Conservation (phyloP, 2,113 vertebrate genomes). For the Laterallus jamaicensis region DNA sequence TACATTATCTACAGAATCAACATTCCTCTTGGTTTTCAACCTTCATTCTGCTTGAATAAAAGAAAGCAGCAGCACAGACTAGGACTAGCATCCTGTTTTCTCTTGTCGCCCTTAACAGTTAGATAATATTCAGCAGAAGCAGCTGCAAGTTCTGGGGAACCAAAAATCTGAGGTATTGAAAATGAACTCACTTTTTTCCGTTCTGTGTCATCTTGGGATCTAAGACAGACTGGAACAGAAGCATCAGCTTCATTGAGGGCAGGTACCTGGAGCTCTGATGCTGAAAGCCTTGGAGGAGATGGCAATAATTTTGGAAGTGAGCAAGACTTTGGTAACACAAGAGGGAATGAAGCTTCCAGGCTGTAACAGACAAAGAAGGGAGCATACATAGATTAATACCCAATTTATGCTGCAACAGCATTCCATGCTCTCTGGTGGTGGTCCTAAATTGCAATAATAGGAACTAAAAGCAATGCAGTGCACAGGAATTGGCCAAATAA, state of each 20-base stretch:
- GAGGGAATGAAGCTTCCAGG: conserved; percentile 52
- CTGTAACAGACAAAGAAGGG: conserved; percentile 26
- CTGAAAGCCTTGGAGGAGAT: conserved; percentile 39
- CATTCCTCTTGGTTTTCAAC: background rate
- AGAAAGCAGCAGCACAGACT: background rate
- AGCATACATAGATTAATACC: background rate
- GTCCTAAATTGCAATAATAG: background rate
- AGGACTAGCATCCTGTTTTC: background rate
- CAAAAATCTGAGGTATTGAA: background rate
- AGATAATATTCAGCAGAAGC: background rate
- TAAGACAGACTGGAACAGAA: conserved; percentile 42
- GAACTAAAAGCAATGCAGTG: background rate
- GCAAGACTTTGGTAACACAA: conserved; percentile 61
- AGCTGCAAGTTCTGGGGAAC: background rate
- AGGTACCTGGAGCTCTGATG: conserved; percentile 46
- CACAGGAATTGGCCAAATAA: background rate
- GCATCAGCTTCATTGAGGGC: conserved; percentile 47
- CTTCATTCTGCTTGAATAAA: background rate
- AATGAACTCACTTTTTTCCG: conserved; percentile 71
- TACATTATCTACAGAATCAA: background rate
- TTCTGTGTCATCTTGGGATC: conserved; percentile 43
- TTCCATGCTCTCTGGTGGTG: background rate
- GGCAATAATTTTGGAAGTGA: conserved; percentile 37
- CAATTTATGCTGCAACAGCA: background rate
- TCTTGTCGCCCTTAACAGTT: background rate